phyloP scores from a whole-genome alignment of 2,888 invertebrate genomes.

The Pseudococcus jackbeardsleyi region DNA sequence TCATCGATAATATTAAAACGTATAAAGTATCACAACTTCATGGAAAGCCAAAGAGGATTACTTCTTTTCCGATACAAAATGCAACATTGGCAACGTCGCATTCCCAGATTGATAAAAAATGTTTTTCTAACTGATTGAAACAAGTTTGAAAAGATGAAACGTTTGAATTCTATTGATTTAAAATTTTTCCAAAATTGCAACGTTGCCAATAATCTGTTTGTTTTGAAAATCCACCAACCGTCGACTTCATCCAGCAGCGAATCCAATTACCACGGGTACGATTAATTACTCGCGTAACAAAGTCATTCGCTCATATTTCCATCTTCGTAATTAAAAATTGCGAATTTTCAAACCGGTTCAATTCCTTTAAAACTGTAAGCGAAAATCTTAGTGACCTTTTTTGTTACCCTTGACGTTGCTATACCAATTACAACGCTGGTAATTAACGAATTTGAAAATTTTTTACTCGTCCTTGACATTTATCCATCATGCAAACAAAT shows the following conservation, averaged over 20 bases:
- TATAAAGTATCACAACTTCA: no score
- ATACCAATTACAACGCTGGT: neutral
- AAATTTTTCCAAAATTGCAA: neutral
- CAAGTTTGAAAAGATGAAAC: no score
- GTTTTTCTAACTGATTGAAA: no score
- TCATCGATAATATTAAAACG: no score
- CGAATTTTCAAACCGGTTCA: neutral
- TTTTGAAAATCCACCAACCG: neutral
- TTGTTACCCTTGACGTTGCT: neutral
- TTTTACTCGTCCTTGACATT: slow-evolving; percentile 9
- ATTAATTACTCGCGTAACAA: neutral
- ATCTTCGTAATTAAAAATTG: neutral
- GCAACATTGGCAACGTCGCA: no score
- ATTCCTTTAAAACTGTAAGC: neutral
- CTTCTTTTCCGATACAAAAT: no score
- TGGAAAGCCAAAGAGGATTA: no score
- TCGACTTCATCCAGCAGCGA: no score
- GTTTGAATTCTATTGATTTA: no score
- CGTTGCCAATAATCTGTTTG: slow-evolving; percentile 6
- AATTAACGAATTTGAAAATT: slow-evolving; percentile 7
- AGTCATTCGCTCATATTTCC: neutral
- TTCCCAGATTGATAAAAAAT: no score
- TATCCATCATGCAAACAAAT: slow-evolving; percentile 27
- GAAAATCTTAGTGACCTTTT: neutral
- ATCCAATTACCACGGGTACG: no score